Evolutionary conservation across 30 jellyfish, hydroid and myxozoan species (phyloP), one percentile per base, ranked within the genome.

Genomic region (Phacellophora camtschatica): DNA sequence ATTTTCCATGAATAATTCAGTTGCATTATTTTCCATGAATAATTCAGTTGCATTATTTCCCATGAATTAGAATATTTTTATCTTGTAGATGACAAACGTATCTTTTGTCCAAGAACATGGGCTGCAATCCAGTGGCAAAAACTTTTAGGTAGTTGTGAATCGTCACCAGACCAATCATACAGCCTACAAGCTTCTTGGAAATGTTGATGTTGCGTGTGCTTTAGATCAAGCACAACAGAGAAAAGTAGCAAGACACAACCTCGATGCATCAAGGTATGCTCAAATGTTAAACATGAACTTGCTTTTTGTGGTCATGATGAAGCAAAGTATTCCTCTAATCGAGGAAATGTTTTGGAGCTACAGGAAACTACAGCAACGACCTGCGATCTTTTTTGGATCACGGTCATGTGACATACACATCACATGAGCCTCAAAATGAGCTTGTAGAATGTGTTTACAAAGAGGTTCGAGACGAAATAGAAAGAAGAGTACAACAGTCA

Each of bases 131-230:
- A 1, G 36, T 67, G 82, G 54, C 39, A 33, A 67, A 34, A 67
- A 41, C 67, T 1, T 67, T 41, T 67, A 74, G 82, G 77, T 2
- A 36, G 55, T 67, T 6, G 67, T 31, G 39, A 67, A 33, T 41
- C 23, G 41, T 41, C 66, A 35, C 82, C 51, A 67, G 67, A 20
- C 82, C 71, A 67, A 4, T 33, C 67, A 67, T 67, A 67, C 67
- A 19, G 67, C 85, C 25, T 71, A 49, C 4, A 45, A 71, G 85
- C 54, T 71, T 22, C 2, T 71, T 46, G 74, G 75, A 22, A 71
- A 71, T 71, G 81, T 49, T 18, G 74, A 49, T 71, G 51, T 71
- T 19, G 54, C 85, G 7, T 67, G 82, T 67, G 82, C 82, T 19
- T 35, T 63, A 24, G 77, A 32, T 32, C 54, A 15, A 24, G 77